phyloP scores from a whole-genome alignment of 2,113 vertebrate genomes.

The Dipodomys spectabilis region DNA sequence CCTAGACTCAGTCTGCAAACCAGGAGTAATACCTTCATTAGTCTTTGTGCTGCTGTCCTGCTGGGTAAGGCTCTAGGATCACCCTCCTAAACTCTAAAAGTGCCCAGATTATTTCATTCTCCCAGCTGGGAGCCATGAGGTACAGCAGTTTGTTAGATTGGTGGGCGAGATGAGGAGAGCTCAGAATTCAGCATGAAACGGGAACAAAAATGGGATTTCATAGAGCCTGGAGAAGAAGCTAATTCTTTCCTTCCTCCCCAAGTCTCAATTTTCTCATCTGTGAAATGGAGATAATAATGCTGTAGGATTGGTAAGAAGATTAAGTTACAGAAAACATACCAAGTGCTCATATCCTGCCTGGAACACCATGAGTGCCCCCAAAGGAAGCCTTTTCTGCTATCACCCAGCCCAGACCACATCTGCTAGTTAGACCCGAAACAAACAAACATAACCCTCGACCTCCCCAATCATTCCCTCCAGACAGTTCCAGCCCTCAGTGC shows the following conservation, averaged over 20 bases:
- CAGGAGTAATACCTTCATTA: no score
- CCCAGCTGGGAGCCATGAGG: background rate
- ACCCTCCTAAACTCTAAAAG: background rate
- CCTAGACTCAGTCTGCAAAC: background rate
- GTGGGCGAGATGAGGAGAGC: background rate
- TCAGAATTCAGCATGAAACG: background rate
- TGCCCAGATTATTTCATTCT: background rate
- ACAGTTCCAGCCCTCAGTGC: background rate
- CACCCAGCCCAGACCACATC: background rate
- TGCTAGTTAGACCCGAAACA: background rate
- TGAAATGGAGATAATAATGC: conserved; percentile 42
- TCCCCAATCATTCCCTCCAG: background rate
- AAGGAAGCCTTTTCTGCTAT: background rate
- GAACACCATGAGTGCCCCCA: background rate
- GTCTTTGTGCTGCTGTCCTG: background rate
- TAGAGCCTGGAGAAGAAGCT: background rate
- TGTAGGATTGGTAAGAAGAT: background rate
- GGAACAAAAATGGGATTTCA: conserved; percentile 11
- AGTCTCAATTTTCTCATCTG: conserved; percentile 19
- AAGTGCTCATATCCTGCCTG: background rate
- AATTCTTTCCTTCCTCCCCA: background rate
- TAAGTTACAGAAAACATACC: background rate
- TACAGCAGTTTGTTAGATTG: background rate
- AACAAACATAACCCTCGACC: background rate
- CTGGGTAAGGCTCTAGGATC: background rate